phyloP scores from a whole-genome alignment of 2,888 invertebrate species.

The Dromius quadrimaculatus region DNA sequence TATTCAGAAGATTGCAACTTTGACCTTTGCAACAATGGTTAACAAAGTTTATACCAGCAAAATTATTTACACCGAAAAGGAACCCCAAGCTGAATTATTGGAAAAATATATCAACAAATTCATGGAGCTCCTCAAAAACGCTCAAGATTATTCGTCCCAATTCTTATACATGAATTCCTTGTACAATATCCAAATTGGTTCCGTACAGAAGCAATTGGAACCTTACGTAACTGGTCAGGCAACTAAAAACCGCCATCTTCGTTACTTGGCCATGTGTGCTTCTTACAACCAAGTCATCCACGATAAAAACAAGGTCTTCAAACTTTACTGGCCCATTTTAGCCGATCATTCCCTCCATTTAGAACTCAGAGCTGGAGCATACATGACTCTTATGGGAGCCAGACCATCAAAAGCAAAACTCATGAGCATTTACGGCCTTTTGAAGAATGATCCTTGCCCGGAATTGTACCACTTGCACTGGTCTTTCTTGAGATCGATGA shows the following conservation, averaged over 20 bases:
- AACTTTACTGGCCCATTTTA: conserved; percentile 68
- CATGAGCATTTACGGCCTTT: conserved; percentile 65
- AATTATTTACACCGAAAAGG: not conserved
- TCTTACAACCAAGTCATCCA: conserved; percentile 59
- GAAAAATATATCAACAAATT: conserved; percentile 49
- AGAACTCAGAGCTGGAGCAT: conserved; percentile 65
- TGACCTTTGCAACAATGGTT: conserved; percentile 67
- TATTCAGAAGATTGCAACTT: conserved; percentile 63
- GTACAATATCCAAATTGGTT: conserved; percentile 64
- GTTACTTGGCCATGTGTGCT: conserved; percentile 65
- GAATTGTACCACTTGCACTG: conserved; percentile 68
- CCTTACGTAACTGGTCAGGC: conserved; percentile 65
- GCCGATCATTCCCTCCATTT: conserved; percentile 63
- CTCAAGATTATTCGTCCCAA: conserved; percentile 62
- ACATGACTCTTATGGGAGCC: conserved; percentile 65
- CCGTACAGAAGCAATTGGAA: conserved; percentile 63
- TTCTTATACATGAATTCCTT: conserved; percentile 67
- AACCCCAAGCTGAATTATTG: conserved; percentile 1
- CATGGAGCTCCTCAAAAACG: conserved; percentile 54
- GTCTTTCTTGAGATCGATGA: conserved; percentile 65
- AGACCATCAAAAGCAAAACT: conserved; percentile 62
- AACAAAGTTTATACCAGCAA: conserved; percentile 59
- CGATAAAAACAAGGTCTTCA: conserved; percentile 59
- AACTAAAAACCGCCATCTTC: conserved; percentile 61
- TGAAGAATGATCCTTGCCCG: conserved; percentile 65